These are phyloP conservation scores for Falco berigora DNA, from an alignment of 2,797 vertebrate species.

Conservation along the genomic window DNA sequence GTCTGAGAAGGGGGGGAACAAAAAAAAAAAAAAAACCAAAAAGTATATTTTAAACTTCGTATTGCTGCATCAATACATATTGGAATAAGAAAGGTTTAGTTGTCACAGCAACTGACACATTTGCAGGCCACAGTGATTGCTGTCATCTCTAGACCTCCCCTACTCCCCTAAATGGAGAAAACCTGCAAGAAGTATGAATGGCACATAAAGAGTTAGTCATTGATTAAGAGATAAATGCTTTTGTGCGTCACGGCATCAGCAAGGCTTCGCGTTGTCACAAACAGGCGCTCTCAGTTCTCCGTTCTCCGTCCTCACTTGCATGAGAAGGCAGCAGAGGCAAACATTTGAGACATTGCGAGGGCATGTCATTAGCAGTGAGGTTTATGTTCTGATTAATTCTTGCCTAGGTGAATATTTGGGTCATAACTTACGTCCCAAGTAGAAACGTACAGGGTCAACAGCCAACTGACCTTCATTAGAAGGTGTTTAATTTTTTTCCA, in stretches of 20 bases:
- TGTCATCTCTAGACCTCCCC: not conserved
- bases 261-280: not conserved
- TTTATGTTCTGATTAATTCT: not conserved
- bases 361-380: rapidly evolving
- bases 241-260: not conserved
- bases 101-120: not conserved
- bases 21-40: not conserved
- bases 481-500: not conserved
- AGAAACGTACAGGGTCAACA: not conserved
- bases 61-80: not conserved
- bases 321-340: not conserved
- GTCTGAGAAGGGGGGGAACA: too few relatives aligned
- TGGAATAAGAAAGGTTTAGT: not conserved
- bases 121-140: not conserved
- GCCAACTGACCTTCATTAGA: not conserved
- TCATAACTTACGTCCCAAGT: not conserved
- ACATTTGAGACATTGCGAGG: not conserved
- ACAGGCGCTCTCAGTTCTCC: not conserved
- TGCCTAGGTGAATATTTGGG: not conserved
- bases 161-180: not conserved
- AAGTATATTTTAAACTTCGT: not conserved
- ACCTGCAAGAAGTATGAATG: not conserved
- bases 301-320: not conserved
- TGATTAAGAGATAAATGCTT: not conserved
- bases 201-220: not conserved